Base-by-base conservation (phyloP, 2,797 vertebrate species). In the Perodicticus potto region DNA sequence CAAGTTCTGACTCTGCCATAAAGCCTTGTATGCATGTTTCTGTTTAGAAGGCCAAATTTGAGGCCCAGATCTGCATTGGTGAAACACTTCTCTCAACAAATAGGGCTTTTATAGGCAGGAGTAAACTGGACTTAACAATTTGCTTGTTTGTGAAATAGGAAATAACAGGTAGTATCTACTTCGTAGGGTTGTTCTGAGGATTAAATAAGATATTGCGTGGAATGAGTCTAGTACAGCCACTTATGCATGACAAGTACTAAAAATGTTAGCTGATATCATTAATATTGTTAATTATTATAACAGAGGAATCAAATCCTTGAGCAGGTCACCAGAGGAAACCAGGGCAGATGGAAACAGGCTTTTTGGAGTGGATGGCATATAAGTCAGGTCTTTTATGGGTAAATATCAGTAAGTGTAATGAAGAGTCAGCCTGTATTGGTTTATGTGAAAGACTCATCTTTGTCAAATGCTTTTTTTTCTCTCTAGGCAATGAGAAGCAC, bases 401-500 rank as follows among this genome's bases (percentile, higher is more conserved):
- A 69, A 92, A 77, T 93, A 86, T 82, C 63, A 92, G 73, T 93
- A 86, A 89, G 43, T 76, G 37, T 45, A 70, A 61, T 87, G 40
- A 93, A 86, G 23, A 77, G 10, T 80, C 80, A 91, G 32, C 20
- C 45, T 93, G 0, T 49, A 17, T 65, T 93, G 77, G 16, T 92
- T 80, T 93, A 22, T 74, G 16, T 70, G 70, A 67, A 91, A 55
- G 37, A 80, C 2, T 91, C 59, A 29, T 89, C 29, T 78, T 95
- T 14, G 40, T 55, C 12, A 9, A 87, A 53, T 20, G 3, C 17
- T 93, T 91, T 37, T 97, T 11, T 77, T 92, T 98, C 86, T 97
- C 87, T 6, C 77, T 93, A 99, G 99, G 99, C 96, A 99, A 99
- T 90, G 98, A 99, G 89, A 99, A 99, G 77, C 99, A 99, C 74